Conservation (phyloP, 2,113 vertebrate genomes). For the Origma solitaria region DNA sequence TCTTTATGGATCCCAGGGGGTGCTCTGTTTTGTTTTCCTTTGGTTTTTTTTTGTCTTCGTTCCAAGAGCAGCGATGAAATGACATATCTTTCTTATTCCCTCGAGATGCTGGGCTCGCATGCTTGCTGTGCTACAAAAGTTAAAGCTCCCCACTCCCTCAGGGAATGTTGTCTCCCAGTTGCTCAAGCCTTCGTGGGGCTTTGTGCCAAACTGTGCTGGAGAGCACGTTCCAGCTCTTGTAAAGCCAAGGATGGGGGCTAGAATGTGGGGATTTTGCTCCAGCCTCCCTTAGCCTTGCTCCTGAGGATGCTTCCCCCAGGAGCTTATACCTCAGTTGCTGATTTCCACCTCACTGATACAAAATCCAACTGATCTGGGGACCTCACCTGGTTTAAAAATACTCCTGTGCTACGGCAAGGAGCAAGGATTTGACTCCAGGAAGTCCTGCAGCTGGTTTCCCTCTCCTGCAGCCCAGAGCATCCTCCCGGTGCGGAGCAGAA, state of each 20-base stretch:
- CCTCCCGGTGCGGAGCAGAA: not conserved
- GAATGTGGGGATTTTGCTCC: not conserved
- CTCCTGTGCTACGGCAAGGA: accelerated
- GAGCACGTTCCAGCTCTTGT: not conserved
- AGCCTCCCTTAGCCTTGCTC: not conserved
- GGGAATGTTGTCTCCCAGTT: conserved; percentile 20
- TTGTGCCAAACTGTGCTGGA: not conserved
- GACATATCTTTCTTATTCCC: conserved; percentile 24
- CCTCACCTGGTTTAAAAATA: not conserved
- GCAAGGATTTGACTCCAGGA: not conserved
- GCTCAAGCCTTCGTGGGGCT: not conserved
- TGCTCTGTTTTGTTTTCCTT: conserved; percentile 49
- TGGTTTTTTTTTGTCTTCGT: not conserved
- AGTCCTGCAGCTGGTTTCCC: not conserved
- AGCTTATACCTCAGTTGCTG: not conserved
- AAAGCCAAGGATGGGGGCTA: not conserved
- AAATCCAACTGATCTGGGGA: not conserved
- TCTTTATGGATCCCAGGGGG: conserved; percentile 22
- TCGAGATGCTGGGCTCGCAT: not conserved
- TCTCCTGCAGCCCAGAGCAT: not conserved
- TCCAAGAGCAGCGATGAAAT: conserved; percentile 23
- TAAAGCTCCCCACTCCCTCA: not conserved
- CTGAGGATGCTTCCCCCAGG: not conserved
- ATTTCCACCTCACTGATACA: not conserved
- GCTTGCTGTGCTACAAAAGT: not conserved